These are phyloP conservation scores for Goniozus legneri DNA, from an alignment of 1,140 invertebrate species.

Conservation along the genomic window DNA sequence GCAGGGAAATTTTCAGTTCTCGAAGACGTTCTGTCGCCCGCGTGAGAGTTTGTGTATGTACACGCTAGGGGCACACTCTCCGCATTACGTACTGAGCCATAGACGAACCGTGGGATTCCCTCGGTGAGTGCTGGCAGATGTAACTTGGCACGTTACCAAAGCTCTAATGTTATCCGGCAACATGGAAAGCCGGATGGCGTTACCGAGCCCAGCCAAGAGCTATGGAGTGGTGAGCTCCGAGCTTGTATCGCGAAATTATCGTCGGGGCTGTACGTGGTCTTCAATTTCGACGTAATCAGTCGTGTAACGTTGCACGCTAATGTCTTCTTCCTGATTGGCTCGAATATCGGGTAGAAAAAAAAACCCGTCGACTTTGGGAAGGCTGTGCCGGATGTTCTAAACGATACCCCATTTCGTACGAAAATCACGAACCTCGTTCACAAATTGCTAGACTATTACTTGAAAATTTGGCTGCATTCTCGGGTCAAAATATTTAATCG, in stretches of 20 bases:
- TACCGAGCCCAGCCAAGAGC: slow-evolving; percentile 13
- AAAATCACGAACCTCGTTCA: too few relatives aligned
- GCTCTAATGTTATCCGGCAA: slow-evolving; percentile 41
- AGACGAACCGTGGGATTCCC: background rate
- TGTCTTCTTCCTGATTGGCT: too few relatives aligned
- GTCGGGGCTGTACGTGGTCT: slow-evolving; percentile 35
- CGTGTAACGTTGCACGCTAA: too few relatives aligned
- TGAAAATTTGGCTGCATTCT: too few relatives aligned
- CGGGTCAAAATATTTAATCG: too few relatives aligned
- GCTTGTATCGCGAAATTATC: slow-evolving; percentile 39
- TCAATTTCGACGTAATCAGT: too few relatives aligned
- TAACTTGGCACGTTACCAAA: slow-evolving; percentile 40
- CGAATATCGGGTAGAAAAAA: too few relatives aligned
- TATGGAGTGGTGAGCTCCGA: too few relatives aligned
- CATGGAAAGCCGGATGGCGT: slow-evolving; percentile 19
- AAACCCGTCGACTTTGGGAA: too few relatives aligned
- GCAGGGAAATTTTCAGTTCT: background rate
- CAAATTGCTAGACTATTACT: too few relatives aligned
- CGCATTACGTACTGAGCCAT: background rate
- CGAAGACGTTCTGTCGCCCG: background rate
- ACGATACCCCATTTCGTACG: too few relatives aligned
- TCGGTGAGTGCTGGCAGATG: slow-evolving; percentile 29
- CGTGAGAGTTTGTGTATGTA: background rate
- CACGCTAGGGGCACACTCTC: background rate
- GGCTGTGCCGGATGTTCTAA: too few relatives aligned